Percentiles rank a stretch among this genome's conserved stretches.
Evolutionary conservation across 2,888 invertebrate genomes (phyloP).

Genomic region (Synergus gifuensis): DNA sequence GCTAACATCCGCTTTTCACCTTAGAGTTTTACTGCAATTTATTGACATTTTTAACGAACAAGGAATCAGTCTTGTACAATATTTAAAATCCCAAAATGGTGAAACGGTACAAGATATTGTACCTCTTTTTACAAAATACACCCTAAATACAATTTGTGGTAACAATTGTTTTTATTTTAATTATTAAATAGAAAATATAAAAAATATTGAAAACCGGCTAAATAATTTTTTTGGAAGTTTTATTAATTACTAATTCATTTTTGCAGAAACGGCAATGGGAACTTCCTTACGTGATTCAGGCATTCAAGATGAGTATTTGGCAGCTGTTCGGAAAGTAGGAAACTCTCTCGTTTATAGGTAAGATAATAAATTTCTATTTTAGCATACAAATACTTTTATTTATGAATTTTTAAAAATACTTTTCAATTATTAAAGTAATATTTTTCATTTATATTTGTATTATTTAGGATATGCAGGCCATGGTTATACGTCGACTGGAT

Average conservation of each 20-base stretch:
- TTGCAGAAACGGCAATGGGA: slow-evolving; percentile 30
- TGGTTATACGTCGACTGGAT: slow-evolving; percentile 49
- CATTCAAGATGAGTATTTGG: slow-evolving; percentile 9
- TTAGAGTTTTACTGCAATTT: slow-evolving; percentile 78
- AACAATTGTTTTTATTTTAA: background rate
- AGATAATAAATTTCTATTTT: background rate
- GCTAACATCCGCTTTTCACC: slow-evolving; percentile 43
- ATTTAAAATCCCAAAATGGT: slow-evolving; percentile 64
- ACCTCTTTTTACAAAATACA: slow-evolving; percentile 80
- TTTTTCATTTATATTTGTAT: background rate
- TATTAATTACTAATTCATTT: background rate
- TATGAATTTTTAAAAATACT: too few species aligned
- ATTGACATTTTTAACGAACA: slow-evolving; percentile 76
- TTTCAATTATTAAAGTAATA: background rate
- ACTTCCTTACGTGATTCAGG: slow-evolving; percentile 23
- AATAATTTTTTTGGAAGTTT: too few species aligned
- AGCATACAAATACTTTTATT: too few species aligned
- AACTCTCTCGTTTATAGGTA: slow-evolving; percentile 47
- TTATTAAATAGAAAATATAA: background rate
- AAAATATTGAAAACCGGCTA: too few species aligned
- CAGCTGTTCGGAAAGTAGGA: slow-evolving; percentile 45
- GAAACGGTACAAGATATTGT: slow-evolving; percentile 76
- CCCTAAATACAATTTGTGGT: slow-evolving; percentile 86
- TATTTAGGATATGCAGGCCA: slow-evolving; percentile 48
- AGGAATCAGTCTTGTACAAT: slow-evolving; percentile 70